Base-by-base conservation (phyloP, 1,140 invertebrate species). In the Calliphora vicina region DNA sequence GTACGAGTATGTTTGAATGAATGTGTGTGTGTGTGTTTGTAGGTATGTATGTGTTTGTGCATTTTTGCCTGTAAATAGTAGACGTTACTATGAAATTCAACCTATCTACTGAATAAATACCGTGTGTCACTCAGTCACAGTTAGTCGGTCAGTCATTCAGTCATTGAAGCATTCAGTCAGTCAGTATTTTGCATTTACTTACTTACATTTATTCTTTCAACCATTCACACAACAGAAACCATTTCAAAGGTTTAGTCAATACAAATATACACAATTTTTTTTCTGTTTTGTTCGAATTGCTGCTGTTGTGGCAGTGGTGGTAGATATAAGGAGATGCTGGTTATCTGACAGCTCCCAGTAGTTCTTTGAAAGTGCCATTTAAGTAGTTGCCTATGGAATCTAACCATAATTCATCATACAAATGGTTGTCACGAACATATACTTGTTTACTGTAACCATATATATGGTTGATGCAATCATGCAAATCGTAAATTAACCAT, bases 181-280 rank as follows among this genome's bases (percentile, higher is more conserved):
- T 57, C 45, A 57, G 45, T 57, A 15, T 57, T 57, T 57, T 57
- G 45, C 17, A 25, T 67, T 23, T 50, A 50, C 61, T 20, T 25
- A n/a, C 50, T n/a, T 57, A 67, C 20, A 67, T 67, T 20, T 20
- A 23, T 67, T 23, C 20, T 9, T 23, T 23, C n/a, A 25, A 10
- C 3, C 61, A 20, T 67, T 20, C n/a, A 8, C 23, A 23, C n/a
- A 67, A 6, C 20, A 67, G 12, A 23, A 67, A 67, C n/a, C 61
- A 67, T 67, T 67, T 67, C 61, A 67, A 67, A 76, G 73, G 27
- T 29, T 76, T 43, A 35, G 27, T 35, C 73, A 76, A 29, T 76
- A 15, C 80, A 12, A 50, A 86, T 20, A 86, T 23, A 67, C 50
- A 67, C 6, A 23, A 67, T 67, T 23, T 23, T 67, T n/a, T n/a